Base-by-base conservation (phyloP, 2,888 invertebrate species). In the Pyralis farinalis region DNA sequence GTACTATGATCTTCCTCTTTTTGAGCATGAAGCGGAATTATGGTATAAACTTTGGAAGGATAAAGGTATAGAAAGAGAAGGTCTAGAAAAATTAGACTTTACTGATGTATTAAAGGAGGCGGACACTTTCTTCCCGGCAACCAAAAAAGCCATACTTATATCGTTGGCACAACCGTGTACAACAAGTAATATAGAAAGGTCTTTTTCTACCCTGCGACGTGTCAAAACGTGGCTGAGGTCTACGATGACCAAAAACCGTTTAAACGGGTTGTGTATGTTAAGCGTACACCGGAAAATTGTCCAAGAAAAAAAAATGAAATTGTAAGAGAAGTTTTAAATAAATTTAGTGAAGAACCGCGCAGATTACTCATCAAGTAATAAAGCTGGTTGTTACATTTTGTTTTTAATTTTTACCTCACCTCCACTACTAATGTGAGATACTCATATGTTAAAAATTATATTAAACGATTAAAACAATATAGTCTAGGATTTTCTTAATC, bases 181-280 rank as follows among this genome's bases (percentile, higher is more conserved):
- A 36, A 42, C 32, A 36, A 41, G 37, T 22, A 44, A 41, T 35
- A 44, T 37, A 41, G 44, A 44, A 31, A 44, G 44, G 41, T 44
- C 41, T 22, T 44, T 44, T 39, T 41, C 41, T 34, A 44, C 37
- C 29, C 34, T 41, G 34, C 40, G 40, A 39, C 44, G 37, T 34
- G 35, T 44, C 9, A 41, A 44, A 44, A 37, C 40, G 41, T 44
- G 37, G 44, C 35, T 44, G 34, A 36, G 44, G 37, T 44, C 44
- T 29, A 44, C 40, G 32, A 44, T 44, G 44, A 37, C 34, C 34
- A 37, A 44, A 35, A 34, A 41, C 34, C 37, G 37, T 34, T 41
- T 44, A 37, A 40, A 41, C 34, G 37, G 44, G 16, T 16, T 16
- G 4, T 16, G 16, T 16, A 16, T 16, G 16, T 16, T 42, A 29